phyloP scores from a whole-genome alignment of 2,888 invertebrate species.

The Spisula solida region DNA sequence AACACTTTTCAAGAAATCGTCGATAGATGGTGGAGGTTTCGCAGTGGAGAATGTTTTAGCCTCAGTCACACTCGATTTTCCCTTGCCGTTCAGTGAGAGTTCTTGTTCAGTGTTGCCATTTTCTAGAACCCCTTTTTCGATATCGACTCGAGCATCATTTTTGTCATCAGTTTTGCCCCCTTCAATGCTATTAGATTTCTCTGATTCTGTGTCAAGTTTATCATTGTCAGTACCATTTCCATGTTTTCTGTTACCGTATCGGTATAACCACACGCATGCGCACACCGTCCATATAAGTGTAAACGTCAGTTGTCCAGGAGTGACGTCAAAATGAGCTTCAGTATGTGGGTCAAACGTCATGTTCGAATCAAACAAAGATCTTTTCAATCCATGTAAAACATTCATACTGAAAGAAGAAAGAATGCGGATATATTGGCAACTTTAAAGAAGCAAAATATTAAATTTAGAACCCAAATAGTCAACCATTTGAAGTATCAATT shows the following conservation, averaged over 20 bases:
- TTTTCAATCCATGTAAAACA: background rate
- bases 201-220: background rate
- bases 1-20: conserved; percentile 69
- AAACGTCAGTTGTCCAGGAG: conserved; percentile 69
- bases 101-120: background rate
- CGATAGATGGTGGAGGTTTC: conserved; percentile 64
- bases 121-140: conserved; percentile 25
- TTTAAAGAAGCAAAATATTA: too few species aligned
- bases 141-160: background rate
- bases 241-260: conserved; percentile 20
- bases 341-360: conserved; percentile 62
- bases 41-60: conserved; percentile 3
- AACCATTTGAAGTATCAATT: too few species aligned
- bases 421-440: too few species aligned
- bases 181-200: background rate
- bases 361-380: conserved; percentile 12
- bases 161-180: background rate
- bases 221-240: background rate
- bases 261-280: conserved; percentile 55
- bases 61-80: background rate
- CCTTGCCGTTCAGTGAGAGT: background rate
- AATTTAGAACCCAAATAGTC: too few species aligned
- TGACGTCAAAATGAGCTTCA: conserved; percentile 68
- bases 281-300: conserved; percentile 61
- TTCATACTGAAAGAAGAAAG: conserved; percentile 1